A percentile compares a stretch with the other conserved stretches of the same genome.
Conservation (phyloP, 2,113 vertebrate genomes). For the Raja brachyura region DNA sequence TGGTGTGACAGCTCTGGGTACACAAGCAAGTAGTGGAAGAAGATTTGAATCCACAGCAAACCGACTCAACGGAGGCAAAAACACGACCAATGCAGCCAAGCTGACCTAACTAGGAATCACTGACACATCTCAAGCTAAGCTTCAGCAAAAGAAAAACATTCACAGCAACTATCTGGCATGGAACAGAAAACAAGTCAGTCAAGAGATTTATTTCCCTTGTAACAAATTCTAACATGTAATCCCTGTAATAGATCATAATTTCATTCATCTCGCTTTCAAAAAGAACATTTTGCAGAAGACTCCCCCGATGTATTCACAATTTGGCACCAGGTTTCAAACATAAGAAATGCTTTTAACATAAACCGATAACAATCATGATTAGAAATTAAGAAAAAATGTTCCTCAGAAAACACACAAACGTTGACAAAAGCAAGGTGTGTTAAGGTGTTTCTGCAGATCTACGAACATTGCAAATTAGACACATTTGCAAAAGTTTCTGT, state of each 20-base stretch:
- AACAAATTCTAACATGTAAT: neutral
- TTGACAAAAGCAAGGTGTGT: neutral
- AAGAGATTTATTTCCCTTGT: neutral
- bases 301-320: neutral
- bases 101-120: neutral
- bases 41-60: neutral
- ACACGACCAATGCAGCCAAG: neutral
- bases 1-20: too few species aligned
- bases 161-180: neutral
- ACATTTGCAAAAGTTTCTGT: neutral
- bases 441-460: neutral
- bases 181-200: neutral
- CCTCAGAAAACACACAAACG: neutral
- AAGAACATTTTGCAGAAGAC: neutral
- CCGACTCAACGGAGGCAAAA: neutral
- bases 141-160: neutral
- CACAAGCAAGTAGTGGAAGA: neutral
- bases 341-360: neutral
- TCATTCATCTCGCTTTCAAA: neutral
- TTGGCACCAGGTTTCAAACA: neutral
- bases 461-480: constrained; percentile 11
- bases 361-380: neutral
- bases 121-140: neutral
- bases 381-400: neutral
- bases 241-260: neutral